A percentile compares a stretch with the other conserved stretches of the same genome.
Evolutionary conservation across 1,140 invertebrate species (phyloP).

Genomic region (Eciton burchellii): DNA sequence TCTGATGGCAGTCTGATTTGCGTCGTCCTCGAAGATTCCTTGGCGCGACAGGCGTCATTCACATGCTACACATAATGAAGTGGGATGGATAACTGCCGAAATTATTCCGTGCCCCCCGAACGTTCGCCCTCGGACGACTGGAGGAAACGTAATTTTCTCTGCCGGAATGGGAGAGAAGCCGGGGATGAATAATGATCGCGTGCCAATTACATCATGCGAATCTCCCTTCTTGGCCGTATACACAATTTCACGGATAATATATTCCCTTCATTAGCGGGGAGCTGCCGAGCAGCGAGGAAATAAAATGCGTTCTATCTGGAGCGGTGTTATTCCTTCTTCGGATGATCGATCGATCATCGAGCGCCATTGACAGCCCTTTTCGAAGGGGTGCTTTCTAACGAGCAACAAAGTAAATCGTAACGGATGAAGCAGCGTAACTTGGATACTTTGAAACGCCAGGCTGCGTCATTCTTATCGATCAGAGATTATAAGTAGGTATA

Average conservation of each 20-base stretch:
- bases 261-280: neutral
- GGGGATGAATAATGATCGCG: slow-evolving; percentile 17
- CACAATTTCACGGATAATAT: neutral
- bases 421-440: neutral
- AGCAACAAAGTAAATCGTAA: slow-evolving; percentile 13
- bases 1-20: slow-evolving; percentile 28
- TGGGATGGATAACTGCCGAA: slow-evolving; percentile 17
- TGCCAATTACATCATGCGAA: neutral
- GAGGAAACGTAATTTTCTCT: slow-evolving; percentile 22
- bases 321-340: neutral
- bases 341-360: slow-evolving; percentile 31
- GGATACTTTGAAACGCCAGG: neutral
- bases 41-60: neutral
- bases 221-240: neutral
- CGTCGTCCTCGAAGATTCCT: neutral
- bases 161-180: neutral
- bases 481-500: neutral
- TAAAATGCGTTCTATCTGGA: neutral
- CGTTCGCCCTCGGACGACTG: neutral
- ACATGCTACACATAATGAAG: neutral
- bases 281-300: neutral
- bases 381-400: neutral
- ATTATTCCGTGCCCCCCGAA: slow-evolving; percentile 3
- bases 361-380: neutral
- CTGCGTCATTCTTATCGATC: neutral